Evolutionary conservation across 2,888 invertebrate species (phyloP).

Genomic region (Abscondita cerata): DNA sequence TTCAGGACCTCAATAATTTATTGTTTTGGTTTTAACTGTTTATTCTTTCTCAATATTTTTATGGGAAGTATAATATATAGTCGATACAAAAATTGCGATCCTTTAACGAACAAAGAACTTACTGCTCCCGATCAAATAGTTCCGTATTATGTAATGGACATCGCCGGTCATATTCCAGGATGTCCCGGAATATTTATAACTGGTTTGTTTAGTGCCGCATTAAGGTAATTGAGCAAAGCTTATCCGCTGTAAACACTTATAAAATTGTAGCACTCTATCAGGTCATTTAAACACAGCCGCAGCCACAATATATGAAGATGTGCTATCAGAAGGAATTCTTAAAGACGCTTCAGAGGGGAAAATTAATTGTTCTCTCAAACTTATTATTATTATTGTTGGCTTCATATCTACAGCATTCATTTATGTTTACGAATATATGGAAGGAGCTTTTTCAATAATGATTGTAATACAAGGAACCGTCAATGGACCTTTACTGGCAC

Average conservation of each 20-base stretch:
- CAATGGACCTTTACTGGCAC: not conserved
- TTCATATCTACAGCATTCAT: not conserved
- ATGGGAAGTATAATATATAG: constrained; percentile 69
- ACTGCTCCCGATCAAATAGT: constrained; percentile 79
- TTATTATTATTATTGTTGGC: not conserved
- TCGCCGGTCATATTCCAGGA: constrained; percentile 78
- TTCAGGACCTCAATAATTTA: constrained; percentile 23
- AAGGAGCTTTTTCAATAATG: not conserved
- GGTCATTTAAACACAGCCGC: constrained; percentile 80
- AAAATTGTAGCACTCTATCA: constrained; percentile 71
- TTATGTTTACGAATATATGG: not conserved
- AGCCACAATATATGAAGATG: constrained; percentile 76
- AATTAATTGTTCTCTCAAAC: not conserved
- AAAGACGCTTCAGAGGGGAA: not conserved
- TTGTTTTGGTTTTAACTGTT: constrained; percentile 52
- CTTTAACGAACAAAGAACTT: constrained; percentile 50
- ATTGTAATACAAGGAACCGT: not conserved
- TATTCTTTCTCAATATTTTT: constrained; percentile 48
- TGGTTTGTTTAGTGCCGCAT: constrained; percentile 88
- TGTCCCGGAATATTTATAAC: constrained; percentile 88
- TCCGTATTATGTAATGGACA: constrained; percentile 87
- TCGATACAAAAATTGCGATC: constrained; percentile 71
- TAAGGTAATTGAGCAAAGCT: too few relatives aligned
- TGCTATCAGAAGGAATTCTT: constrained; percentile 45
- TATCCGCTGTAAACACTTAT: constrained; percentile 38